Percentiles rank a stretch among this genome's conserved stretches.
phyloP scores from a whole-genome alignment of 2,113 vertebrate species.

The Chroicocephalus ridibundus region DNA sequence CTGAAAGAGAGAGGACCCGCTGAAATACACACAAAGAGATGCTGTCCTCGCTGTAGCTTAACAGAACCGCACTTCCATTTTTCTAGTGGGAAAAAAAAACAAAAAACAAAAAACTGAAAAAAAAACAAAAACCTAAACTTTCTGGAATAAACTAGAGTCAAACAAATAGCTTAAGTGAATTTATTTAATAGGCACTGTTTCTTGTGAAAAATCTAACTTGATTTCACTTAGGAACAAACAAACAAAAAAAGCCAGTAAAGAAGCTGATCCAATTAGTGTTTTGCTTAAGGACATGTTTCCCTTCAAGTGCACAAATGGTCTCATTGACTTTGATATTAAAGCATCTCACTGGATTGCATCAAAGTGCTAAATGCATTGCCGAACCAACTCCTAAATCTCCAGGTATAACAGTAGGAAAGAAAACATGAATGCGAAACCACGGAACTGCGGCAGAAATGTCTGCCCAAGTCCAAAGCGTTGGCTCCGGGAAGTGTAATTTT shows the following conservation, averaged over 20 bases:
- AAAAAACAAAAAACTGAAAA: neutral
- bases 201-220: neutral
- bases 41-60: neutral
- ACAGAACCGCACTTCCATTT: neutral
- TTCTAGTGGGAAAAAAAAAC: neutral
- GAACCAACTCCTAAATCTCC: neutral
- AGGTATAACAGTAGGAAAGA: neutral
- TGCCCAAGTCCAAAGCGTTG: neutral
- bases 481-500: neutral
- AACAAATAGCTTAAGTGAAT: neutral
- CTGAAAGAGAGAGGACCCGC: fast-evolving
- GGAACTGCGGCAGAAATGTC: neutral
- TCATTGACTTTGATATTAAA: neutral
- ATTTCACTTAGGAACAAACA: neutral
- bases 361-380: neutral
- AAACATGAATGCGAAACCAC: neutral
- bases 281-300: neutral
- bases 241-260: neutral
- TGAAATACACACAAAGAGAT: neutral
- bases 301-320: neutral
- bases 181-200: neutral
- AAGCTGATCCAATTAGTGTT: neutral
- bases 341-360: neutral
- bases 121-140: neutral
- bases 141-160: neutral